These are phyloP conservation scores for Margarornis squamiger DNA, from an alignment of 2,797 vertebrate genomes.

Conservation along the genomic window DNA sequence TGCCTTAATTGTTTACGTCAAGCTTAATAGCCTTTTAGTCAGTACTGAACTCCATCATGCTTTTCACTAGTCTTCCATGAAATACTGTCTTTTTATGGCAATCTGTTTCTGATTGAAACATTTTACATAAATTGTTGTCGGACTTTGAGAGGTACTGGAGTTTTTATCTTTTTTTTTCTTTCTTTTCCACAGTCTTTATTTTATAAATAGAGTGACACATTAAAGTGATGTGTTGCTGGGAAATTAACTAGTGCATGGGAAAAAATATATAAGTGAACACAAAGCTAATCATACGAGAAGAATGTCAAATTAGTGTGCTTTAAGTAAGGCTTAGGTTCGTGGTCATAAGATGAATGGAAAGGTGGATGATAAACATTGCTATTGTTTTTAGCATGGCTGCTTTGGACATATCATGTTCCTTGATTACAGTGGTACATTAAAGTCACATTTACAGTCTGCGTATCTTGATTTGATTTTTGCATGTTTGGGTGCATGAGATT, in stretches of 20 bases:
- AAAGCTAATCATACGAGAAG: neutral
- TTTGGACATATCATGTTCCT: neutral
- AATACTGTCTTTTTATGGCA: slow-evolving; percentile 7
- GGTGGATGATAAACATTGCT: neutral
- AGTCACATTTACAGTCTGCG: neutral
- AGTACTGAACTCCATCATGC: neutral
- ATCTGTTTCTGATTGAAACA: neutral
- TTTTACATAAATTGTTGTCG: neutral
- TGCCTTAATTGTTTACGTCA: slow-evolving; percentile 48
- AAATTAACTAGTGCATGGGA: neutral
- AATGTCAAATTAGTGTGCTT: neutral
- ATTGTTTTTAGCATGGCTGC: neutral
- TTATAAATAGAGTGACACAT: neutral
- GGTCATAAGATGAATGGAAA: neutral
- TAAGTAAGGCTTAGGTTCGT: slow-evolving; percentile 10
- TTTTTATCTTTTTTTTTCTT: neutral
- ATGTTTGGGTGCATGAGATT: neutral
- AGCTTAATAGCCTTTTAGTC: neutral
- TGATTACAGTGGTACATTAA: neutral
- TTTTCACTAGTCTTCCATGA: neutral
- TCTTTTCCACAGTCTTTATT: neutral
- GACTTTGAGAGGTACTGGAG: neutral
- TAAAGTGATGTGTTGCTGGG: neutral
- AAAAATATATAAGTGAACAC: neutral
- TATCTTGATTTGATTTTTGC: neutral